Conservation (phyloP, 2,113 vertebrate species). For the Hemiprocne comata region DNA sequence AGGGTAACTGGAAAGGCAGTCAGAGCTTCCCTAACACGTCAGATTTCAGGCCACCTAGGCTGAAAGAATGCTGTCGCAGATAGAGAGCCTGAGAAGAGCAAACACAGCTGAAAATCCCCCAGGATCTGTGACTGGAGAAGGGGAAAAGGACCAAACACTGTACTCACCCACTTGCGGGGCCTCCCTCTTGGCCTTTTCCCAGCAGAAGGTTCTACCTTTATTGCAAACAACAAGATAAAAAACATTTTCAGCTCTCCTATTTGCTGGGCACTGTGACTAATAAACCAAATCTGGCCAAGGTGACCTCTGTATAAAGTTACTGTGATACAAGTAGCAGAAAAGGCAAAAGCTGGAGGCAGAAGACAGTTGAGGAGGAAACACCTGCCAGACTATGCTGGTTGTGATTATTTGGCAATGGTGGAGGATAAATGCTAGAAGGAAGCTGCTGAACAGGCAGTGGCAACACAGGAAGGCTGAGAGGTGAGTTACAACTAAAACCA, state of each 20-base stretch:
- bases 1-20: neutral
- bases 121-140: neutral
- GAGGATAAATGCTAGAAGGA: neutral
- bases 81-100: neutral
- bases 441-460: neutral
- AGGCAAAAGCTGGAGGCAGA: neutral
- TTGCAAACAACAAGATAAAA: neutral
- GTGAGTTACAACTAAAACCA: neutral
- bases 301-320: neutral
- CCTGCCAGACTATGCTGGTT: neutral
- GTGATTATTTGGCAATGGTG: neutral
- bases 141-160: neutral
- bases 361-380: neutral
- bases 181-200: constrained; percentile 62
- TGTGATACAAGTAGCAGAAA: neutral
- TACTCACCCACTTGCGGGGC: constrained; percentile 69
- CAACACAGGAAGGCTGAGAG: neutral
- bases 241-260: neutral
- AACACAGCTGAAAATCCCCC: neutral
- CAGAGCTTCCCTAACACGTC: neutral
- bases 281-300: neutral
- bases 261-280: neutral
- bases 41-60: neutral
- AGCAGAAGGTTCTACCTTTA: constrained; percentile 29
- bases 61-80: neutral